phyloP scores from a whole-genome alignment of 2,797 vertebrate species.

The Tadarida brasiliensis region DNA sequence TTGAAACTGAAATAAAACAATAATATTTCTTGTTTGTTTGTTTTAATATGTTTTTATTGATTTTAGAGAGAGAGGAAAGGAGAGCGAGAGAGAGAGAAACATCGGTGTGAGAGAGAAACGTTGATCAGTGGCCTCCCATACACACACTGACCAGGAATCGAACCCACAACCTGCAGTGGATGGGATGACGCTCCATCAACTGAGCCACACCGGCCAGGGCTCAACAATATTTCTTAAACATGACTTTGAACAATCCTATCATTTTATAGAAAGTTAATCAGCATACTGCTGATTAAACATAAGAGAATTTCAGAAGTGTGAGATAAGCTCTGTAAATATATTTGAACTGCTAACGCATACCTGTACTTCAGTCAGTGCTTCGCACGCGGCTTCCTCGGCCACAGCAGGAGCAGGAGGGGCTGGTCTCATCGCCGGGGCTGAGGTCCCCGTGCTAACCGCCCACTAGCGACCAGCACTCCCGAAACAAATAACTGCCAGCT shows the following conservation, averaged over 20 bases:
- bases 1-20: slow-evolving; percentile 23
- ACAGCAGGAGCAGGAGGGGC: neutral
- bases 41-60: no score
- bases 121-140: no score
- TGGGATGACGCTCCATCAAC: no score
- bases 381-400: neutral
- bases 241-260: neutral
- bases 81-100: no score
- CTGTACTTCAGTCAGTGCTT: neutral
- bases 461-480: neutral
- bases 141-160: no score
- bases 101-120: no score
- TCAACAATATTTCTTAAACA: neutral
- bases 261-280: neutral
- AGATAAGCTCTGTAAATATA: neutral
- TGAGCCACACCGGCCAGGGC: no score
- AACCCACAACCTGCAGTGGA: no score
- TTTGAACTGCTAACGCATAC: slow-evolving; percentile 7
- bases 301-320: slow-evolving; percentile 21
- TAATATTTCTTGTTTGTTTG: neutral
- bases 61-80: no score
- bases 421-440: neutral
- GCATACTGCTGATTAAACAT: slow-evolving; percentile 11
- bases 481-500: neutral
- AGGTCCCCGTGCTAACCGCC: neutral